These are phyloP conservation scores for Eucera pruinosa DNA, from an alignment of 2,888 invertebrate genomes.

Conservation along the genomic window DNA sequence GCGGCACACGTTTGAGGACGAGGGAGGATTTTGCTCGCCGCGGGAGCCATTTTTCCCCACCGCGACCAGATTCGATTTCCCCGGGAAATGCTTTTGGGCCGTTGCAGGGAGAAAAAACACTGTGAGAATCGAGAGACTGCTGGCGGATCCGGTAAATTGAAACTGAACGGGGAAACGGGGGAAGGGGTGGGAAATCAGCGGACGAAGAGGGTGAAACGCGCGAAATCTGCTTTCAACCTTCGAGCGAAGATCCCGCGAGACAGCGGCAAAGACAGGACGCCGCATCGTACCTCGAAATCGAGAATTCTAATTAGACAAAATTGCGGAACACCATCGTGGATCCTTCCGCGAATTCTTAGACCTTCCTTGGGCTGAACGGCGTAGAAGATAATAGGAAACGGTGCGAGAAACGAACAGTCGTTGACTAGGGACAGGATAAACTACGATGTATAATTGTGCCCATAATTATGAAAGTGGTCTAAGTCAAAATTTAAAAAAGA, in stretches of 20 bases:
- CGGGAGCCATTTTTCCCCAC: constrained; percentile 66
- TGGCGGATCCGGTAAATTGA: constrained; percentile 69
- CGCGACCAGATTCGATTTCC: constrained; percentile 66
- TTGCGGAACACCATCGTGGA: background rate
- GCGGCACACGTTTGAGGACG: background rate
- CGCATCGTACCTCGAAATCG: background rate
- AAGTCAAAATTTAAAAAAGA: no score
- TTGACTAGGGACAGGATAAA: no score
- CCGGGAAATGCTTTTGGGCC: constrained; percentile 56
- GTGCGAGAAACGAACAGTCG: no score
- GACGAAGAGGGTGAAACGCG: constrained; percentile 4
- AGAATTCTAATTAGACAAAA: constrained; percentile 21
- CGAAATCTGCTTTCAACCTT: constrained; percentile 51
- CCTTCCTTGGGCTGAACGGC: background rate
- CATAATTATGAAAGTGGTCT: no score
- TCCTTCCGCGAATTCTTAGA: no score
- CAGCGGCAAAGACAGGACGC: constrained; percentile 20
- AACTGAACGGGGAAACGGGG: constrained; percentile 62
- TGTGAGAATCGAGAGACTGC: constrained; percentile 57
- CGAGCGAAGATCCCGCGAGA: constrained; percentile 28
- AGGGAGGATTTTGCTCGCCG: constrained; percentile 27
- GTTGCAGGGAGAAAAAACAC: constrained; percentile 43
- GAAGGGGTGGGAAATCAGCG: constrained; percentile 15
- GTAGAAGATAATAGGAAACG: no score
- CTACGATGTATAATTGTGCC: no score